phyloP scores from a whole-genome alignment of 2,888 invertebrate species.

The Eutolmus rufibarbis region DNA sequence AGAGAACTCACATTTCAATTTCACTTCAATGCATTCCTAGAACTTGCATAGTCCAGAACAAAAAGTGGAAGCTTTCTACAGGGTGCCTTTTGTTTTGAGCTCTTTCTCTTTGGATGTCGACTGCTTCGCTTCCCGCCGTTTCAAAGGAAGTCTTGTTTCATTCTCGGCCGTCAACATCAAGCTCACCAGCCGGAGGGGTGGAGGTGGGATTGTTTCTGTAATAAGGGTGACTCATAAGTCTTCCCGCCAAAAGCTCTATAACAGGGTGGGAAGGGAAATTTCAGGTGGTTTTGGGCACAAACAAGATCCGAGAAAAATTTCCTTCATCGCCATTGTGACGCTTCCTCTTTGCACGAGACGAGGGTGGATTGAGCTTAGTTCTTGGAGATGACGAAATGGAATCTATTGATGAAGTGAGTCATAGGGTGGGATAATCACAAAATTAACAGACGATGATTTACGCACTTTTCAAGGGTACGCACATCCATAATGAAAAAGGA shows the following conservation, averaged over 20 bases:
- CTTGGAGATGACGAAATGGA: not conserved
- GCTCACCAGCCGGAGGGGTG: not conserved
- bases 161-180: not conserved
- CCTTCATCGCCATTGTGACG: not conserved
- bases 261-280: not conserved
- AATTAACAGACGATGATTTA: not conserved
- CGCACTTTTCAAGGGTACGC: not conserved
- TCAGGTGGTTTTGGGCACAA: not conserved
- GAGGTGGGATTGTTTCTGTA: too few relatives aligned
- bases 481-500: not conserved
- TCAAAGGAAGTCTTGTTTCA: not conserved
- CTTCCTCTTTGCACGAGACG: not conserved
- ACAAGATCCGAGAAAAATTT: not conserved
- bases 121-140: not conserved
- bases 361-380: not conserved
- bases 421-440: not conserved
- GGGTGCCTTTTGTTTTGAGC: not conserved
- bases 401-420: not conserved
- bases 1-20: not conserved
- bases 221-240: not conserved
- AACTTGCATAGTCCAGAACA: not conserved
- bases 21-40: not conserved
- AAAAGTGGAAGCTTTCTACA: not conserved
- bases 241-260: not conserved
- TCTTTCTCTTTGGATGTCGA: not conserved